phyloP scores from a whole-genome alignment of 1,140 invertebrate genomes.

The Eufriesea mexicana region DNA sequence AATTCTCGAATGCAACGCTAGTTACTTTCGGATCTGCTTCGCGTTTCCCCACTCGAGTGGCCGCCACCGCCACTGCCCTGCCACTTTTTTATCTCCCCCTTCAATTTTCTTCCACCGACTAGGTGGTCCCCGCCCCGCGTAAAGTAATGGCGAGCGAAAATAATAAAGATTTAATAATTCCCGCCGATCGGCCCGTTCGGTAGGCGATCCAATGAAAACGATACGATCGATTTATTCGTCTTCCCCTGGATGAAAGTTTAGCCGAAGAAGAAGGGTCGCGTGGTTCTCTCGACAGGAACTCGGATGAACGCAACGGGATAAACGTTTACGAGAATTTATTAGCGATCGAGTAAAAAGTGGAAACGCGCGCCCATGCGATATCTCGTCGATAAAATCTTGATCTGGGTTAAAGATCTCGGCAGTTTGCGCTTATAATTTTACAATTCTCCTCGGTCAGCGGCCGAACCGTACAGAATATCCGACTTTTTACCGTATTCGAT shows the following conservation, averaged over 20 bases:
- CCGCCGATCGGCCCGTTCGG: background rate
- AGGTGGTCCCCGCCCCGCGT: background rate
- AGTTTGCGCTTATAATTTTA: conserved; percentile 51
- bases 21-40: conserved; percentile 44
- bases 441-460: background rate
- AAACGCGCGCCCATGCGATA: conserved; percentile 20
- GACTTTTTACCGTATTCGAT: conserved; percentile 25
- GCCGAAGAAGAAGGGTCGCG: too few species aligned
- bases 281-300: background rate
- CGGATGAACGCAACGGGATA: background rate
- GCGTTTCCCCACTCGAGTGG: conserved; percentile 34
- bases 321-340: conserved; percentile 20
- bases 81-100: conserved; percentile 1
- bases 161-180: conserved; percentile 12
- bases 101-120: conserved; percentile 2
- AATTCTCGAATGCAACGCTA: conserved; percentile 46
- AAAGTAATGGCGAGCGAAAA: background rate
- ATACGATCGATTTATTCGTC: conserved; percentile 11
- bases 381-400: conserved; percentile 43
- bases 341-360: conserved; percentile 12
- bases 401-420: conserved; percentile 35
- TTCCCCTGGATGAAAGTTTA: conserved; percentile 13
- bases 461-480: background rate
- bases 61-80: background rate
- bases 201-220: background rate